Conservation (phyloP, 2,797 vertebrate species). For the Glyptemys insculpta region DNA sequence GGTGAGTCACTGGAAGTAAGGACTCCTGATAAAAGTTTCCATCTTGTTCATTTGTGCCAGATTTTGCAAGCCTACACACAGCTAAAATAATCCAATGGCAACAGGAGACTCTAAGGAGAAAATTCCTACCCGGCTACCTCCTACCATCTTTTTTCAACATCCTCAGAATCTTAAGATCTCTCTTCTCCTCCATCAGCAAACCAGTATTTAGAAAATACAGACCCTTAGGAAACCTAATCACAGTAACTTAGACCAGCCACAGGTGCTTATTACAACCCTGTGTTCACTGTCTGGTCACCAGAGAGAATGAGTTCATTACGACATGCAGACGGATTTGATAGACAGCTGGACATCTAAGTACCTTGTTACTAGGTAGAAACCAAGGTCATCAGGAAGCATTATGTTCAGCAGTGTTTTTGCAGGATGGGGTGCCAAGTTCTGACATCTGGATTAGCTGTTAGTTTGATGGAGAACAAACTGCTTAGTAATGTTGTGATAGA, state of each 20-base stretch:
- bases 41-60: constrained; percentile 21
- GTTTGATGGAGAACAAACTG: constrained; percentile 51
- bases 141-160: constrained; percentile 39
- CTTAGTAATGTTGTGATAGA: constrained; percentile 57
- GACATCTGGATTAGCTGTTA: constrained; percentile 57
- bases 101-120: neutral
- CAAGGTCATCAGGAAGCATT: constrained; percentile 24
- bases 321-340: constrained; percentile 43
- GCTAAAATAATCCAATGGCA: constrained; percentile 46
- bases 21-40: neutral
- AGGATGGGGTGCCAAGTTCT: constrained; percentile 44
- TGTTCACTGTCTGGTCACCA: constrained; percentile 18
- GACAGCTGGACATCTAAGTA: constrained; percentile 37
- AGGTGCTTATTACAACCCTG: neutral
- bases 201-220: constrained; percentile 12
- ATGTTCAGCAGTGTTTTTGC: constrained; percentile 38
- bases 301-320: constrained; percentile 53
- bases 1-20: constrained; percentile 3
- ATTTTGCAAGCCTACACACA: constrained; percentile 48
- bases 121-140: constrained; percentile 26
- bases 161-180: neutral
- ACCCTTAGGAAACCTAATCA: constrained; percentile 31
- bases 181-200: constrained; percentile 46
- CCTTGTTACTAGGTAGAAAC: neutral
- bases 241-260: neutral